These are phyloP conservation scores for Drosophila albomicans DNA, from an alignment of 1,140 invertebrate genomes.

Conservation along the genomic window DNA sequence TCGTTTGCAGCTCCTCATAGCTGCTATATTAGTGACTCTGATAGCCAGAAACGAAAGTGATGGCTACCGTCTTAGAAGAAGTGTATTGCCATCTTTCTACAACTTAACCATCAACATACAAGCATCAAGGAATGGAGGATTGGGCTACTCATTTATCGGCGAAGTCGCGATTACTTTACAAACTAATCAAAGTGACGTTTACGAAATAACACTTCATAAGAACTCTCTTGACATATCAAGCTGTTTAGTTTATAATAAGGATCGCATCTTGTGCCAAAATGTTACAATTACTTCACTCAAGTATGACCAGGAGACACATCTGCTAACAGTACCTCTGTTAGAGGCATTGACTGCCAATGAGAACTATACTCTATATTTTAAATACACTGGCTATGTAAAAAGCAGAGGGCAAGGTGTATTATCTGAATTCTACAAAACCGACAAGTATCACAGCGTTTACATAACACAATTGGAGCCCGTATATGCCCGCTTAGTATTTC, in stretches of 20 bases:
- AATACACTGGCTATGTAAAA: constrained; percentile 76
- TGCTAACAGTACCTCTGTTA: constrained; percentile 52
- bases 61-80: constrained; percentile 57
- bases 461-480: constrained; percentile 94
- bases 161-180: constrained; percentile 86
- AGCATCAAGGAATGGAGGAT: constrained; percentile 42
- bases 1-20: constrained; percentile 17
- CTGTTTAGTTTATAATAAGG: constrained; percentile 35
- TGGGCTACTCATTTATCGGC: constrained; percentile 87
- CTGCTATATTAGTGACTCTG: constrained; percentile 21
- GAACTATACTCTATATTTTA: constrained; percentile 65
- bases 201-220: constrained; percentile 88
- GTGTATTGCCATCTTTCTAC: constrained; percentile 87
- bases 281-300: constrained; percentile 30
- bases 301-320: constrained; percentile 54
- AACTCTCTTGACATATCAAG: constrained; percentile 68
- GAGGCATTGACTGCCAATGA: constrained; percentile 10
- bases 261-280: constrained; percentile 24
- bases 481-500: constrained; percentile 93
- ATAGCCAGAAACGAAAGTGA: constrained; percentile 10
- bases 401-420: too few relatives aligned
- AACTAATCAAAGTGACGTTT: constrained; percentile 58
- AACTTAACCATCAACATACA: constrained; percentile 87
- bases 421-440: too few relatives aligned
- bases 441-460: constrained; percentile 85